Base-by-base conservation (phyloP, 1,140 invertebrate genomes). In the Leptopilina boulardi region DNA sequence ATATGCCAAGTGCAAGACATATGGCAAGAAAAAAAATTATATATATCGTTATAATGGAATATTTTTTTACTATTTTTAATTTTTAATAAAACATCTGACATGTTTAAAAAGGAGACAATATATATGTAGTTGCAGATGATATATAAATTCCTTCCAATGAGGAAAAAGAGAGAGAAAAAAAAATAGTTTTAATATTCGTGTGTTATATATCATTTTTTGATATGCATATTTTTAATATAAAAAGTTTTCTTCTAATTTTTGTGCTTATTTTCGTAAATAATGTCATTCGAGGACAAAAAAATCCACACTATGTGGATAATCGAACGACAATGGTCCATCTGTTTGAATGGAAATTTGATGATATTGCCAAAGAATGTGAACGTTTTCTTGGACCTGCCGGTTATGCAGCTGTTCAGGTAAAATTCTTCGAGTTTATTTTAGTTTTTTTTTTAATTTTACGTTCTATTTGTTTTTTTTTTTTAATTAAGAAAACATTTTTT, bases 401-500 rank as follows among this genome's bases (percentile, higher is more conserved):
- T 11, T 95, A 91, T 82, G 93, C 89, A 71, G 96, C 94, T 23
- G 94, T 97, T 8, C 96, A 97, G 92, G 94, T 96, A 83, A 19
- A 38, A 9, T 44, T 38, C 6, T 2, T 3, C 6, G 30, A n/a
- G n/a, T n/a, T n/a, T n/a, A n/a, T n/a, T 34, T 34, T 34, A 34
- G 6, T 34, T 34, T 34, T 34, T 34, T 34, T 34, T 34, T 34
- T 2, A 34, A 51, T 1, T 19, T 51, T 51, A 15, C 0, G 44
- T 6, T 51, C n/a, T 18, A 51, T 51, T 51, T n/a, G n/a, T n/a
- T n/a, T n/a, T n/a, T n/a, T n/a, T n/a, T n/a, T n/a, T n/a, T n/a
- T n/a, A n/a, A n/a, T n/a, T n/a, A n/a, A n/a, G n/a, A n/a, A n/a
- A n/a, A n/a, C n/a, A n/a, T n/a, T n/a, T n/a, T n/a, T n/a, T n/a